Conservation (phyloP, 2,888 invertebrate genomes). For the Stenodera caucasica region DNA sequence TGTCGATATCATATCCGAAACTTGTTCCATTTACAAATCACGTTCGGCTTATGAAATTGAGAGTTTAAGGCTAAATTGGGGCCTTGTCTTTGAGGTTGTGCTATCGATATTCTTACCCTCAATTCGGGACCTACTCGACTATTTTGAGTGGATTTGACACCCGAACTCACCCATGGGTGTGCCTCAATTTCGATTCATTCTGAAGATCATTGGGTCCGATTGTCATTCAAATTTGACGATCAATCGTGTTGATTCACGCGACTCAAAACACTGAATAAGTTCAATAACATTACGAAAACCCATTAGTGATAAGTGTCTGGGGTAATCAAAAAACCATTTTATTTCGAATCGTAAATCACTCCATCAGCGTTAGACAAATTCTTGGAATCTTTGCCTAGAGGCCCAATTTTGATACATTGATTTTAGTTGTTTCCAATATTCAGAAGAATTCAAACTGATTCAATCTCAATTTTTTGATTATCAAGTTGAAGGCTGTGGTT, state of each 20-base stretch:
- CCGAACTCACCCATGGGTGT: background rate
- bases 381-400: background rate
- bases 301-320: background rate
- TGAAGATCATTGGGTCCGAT: too few relatives aligned
- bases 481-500: too few relatives aligned
- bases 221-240: too few relatives aligned
- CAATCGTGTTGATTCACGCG: too few relatives aligned
- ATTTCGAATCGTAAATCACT: background rate
- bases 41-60: conserved; percentile 23
- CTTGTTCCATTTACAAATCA: conserved; percentile 17
- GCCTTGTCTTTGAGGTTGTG: conserved; percentile 1
- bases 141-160: background rate
- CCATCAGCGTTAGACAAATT: background rate
- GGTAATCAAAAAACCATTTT: background rate
- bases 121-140: background rate
- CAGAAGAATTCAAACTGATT: too few relatives aligned
- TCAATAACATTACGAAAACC: background rate
- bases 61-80: conserved; percentile 22
- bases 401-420: background rate
- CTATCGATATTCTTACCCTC: background rate
- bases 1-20: conserved; percentile 15
- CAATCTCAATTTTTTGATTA: too few relatives aligned
- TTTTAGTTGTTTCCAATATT: too few relatives aligned
- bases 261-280: background rate
- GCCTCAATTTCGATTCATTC: background rate